Evolutionary conservation across 2,113 vertebrate species (phyloP).

Genomic region (Podilymbus podiceps): DNA sequence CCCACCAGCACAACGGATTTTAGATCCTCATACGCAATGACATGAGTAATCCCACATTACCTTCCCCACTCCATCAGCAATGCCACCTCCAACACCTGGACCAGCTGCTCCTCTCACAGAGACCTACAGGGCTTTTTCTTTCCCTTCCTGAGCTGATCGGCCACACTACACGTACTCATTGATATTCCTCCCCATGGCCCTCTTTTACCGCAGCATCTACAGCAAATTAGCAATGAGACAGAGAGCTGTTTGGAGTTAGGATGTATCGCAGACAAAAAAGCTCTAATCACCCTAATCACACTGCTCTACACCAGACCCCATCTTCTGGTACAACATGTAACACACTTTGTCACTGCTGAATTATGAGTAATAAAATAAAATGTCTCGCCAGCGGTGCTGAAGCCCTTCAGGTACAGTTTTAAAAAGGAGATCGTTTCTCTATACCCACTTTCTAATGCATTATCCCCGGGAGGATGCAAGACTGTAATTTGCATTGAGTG

Average conservation of each 20-base stretch:
- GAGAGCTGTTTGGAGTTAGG: not conserved
- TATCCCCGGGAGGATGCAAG: constrained; percentile 13
- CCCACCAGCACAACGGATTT: not conserved
- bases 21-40: not conserved
- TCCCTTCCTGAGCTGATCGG: not conserved
- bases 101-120: not conserved
- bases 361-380: not conserved
- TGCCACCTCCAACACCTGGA: not conserved
- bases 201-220: not conserved
- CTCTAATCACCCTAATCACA: not conserved
- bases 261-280: not conserved
- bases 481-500: constrained; percentile 13
- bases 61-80: not conserved
- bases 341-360: not conserved
- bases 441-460: not conserved
- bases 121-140: not conserved
- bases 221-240: constrained; percentile 37
- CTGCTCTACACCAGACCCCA: not conserved
- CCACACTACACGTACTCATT: not conserved
- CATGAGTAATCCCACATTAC: not conserved
- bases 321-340: not conserved
- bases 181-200: constrained; percentile 27
- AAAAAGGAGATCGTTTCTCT: constrained; percentile 7
- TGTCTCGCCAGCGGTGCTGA: not conserved
- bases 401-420: constrained; percentile 28